These are phyloP conservation scores for Myiozetetes cayanensis DNA, from an alignment of 2,113 vertebrate genomes.

Conservation along the genomic window DNA sequence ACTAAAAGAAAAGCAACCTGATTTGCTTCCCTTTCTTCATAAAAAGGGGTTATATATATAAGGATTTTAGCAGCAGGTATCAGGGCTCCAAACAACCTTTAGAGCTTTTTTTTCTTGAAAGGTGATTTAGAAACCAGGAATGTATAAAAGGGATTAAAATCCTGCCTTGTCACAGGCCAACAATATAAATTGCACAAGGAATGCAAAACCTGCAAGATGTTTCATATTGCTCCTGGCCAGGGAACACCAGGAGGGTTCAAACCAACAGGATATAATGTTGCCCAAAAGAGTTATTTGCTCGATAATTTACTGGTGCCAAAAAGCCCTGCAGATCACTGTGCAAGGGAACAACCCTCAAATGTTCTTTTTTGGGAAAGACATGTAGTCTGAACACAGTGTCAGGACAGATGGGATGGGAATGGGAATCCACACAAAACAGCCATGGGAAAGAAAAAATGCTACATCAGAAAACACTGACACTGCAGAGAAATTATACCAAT, in stretches of 20 bases:
- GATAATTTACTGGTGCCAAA: not conserved
- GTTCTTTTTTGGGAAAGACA: not conserved
- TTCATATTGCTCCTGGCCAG: not conserved
- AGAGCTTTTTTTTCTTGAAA: not conserved
- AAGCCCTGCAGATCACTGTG: not conserved
- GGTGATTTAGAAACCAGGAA: not conserved
- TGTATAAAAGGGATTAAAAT: not conserved
- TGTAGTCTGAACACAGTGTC: not conserved
- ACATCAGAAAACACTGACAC: not conserved
- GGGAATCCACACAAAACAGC: not conserved
- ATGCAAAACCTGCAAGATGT: not conserved
- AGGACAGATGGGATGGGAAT: not conserved
- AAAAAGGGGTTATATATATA: not conserved
- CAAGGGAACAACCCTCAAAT: not conserved
- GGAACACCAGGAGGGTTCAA: not conserved
- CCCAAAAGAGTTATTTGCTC: not conserved
- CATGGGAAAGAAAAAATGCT: not conserved
- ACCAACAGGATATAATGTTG: not conserved
- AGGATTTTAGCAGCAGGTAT: not conserved
- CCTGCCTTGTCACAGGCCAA: not conserved
- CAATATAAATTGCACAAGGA: not conserved
- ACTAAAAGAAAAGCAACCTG: not conserved
- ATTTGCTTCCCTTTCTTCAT: not conserved
- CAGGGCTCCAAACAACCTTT: not conserved
- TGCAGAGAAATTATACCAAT: not conserved